phyloP scores from a whole-genome alignment of 2,888 invertebrate species.

The Ernsta delagoae region DNA sequence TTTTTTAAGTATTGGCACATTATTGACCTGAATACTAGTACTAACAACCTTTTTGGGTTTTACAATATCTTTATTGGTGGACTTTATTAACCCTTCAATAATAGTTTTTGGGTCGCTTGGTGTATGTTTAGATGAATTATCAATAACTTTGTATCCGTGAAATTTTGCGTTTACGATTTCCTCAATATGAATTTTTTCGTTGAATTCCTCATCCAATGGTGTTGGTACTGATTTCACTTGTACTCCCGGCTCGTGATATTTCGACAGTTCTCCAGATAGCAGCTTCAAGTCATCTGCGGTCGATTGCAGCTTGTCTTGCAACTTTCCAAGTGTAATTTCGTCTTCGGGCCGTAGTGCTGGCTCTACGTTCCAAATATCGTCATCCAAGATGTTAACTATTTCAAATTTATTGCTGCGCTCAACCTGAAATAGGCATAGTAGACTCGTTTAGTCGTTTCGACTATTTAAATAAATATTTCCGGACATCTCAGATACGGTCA shows the following conservation, averaged over 20 bases:
- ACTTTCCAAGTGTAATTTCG: slow-evolving; percentile 71
- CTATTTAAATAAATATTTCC: too few species aligned
- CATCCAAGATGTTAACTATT: slow-evolving; percentile 75
- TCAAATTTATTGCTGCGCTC: slow-evolving; percentile 76
- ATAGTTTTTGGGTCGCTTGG: slow-evolving; percentile 35
- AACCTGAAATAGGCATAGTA: slow-evolving; percentile 57
- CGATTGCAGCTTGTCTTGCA: slow-evolving; percentile 78
- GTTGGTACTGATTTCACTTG: slow-evolving; percentile 64
- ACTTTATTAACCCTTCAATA: slow-evolving; percentile 39
- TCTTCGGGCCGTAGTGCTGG: slow-evolving; percentile 76
- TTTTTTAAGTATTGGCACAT: slow-evolving; percentile 49
- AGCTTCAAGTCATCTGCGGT: slow-evolving; percentile 78
- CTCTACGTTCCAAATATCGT: slow-evolving; percentile 74
- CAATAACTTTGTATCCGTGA: slow-evolving; percentile 69
- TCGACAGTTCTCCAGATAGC: slow-evolving; percentile 71
- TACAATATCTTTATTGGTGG: slow-evolving; percentile 39
- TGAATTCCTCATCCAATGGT: slow-evolving; percentile 78
- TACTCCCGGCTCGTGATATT: slow-evolving; percentile 64
- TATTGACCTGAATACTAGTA: slow-evolving; percentile 53
- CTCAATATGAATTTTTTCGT: slow-evolving; percentile 77
- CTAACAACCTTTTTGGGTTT: slow-evolving; percentile 50
- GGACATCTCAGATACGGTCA: too few species aligned
- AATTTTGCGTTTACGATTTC: slow-evolving; percentile 81
- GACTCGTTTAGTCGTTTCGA: neutral
- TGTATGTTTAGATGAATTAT: slow-evolving; percentile 47